These are phyloP conservation scores for Chrysochloris asiatica DNA, from an alignment of 2,113 vertebrate genomes.

Conservation along the genomic window DNA sequence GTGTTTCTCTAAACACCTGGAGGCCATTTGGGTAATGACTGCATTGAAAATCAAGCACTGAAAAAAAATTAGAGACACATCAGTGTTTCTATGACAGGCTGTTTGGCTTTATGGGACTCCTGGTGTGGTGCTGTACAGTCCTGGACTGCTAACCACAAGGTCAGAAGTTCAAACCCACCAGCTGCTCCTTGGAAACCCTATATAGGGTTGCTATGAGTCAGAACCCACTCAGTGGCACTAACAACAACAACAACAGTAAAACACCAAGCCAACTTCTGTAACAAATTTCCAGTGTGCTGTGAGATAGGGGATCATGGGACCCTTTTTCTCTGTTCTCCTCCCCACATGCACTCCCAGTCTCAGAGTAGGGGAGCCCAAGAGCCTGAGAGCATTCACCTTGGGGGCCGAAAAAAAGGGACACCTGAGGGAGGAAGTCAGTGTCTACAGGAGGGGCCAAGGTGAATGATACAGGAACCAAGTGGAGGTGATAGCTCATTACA, in stretches of 20 bases:
- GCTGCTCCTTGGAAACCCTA: too few species aligned
- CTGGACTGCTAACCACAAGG: too few species aligned
- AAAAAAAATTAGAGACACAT: not conserved
- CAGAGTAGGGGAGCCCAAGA: not conserved
- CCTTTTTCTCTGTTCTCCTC: not conserved
- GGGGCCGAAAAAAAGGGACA: not conserved
- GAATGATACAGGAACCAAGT: fast-evolving
- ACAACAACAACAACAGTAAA: too few species aligned
- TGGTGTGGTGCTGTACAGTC: too few species aligned
- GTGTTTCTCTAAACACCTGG: not conserved
- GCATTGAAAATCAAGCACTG: not conserved
- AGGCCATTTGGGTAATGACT: not conserved
- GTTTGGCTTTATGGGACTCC: not conserved
- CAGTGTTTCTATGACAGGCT: not conserved
- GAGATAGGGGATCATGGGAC: too few species aligned
- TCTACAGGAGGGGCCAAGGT: not conserved
- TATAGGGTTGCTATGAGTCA: too few species aligned
- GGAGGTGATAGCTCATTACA: not conserved
- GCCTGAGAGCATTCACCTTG: not conserved
- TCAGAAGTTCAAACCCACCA: too few species aligned
- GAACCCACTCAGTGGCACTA: too few species aligned
- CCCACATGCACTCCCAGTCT: not conserved
- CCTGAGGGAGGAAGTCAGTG: not conserved
- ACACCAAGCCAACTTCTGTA: fast-evolving
- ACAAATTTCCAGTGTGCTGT: not conserved